phyloP scores from a whole-genome alignment of 2,888 invertebrate genomes.

The Rhagium mordax region DNA sequence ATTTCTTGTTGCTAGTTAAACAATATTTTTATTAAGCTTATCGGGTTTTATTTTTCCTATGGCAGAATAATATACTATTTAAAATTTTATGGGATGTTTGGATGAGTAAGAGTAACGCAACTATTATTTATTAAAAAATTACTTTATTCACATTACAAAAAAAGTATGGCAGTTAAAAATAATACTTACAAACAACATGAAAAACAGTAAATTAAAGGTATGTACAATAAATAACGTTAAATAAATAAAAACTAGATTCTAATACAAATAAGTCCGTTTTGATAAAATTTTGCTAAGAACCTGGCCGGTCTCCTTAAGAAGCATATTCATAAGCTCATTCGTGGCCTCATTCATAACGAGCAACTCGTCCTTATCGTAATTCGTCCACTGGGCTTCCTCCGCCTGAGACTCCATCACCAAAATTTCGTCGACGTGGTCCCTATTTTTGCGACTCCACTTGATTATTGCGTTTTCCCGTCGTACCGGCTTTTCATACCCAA shows the following conservation, averaged over 20 bases:
- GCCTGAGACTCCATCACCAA: constrained; percentile 80
- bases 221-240: constrained; percentile 15
- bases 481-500: constrained; percentile 72
- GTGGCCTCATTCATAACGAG: constrained; percentile 78
- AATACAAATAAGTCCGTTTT: constrained; percentile 17
- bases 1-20: background rate
- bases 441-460: constrained; percentile 77
- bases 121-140: constrained; percentile 20
- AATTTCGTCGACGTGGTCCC: constrained; percentile 82
- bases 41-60: no score
- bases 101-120: no score
- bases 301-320: constrained; percentile 71
- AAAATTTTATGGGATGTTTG: no score
- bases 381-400: constrained; percentile 83
- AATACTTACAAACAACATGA: constrained; percentile 30
- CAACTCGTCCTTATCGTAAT: constrained; percentile 81
- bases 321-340: constrained; percentile 73
- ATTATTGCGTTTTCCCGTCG: constrained; percentile 74
- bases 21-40: no score
- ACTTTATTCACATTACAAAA: constrained; percentile 28
- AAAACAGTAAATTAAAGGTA: constrained; percentile 21
- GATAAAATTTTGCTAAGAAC: constrained; percentile 48
- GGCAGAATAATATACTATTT: no score
- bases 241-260: background rate
- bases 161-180: constrained; percentile 32